These are phyloP conservation scores for Kryptopterus vitreolus DNA, from an alignment of 2,797 vertebrate genomes.

Conservation along the genomic window DNA sequence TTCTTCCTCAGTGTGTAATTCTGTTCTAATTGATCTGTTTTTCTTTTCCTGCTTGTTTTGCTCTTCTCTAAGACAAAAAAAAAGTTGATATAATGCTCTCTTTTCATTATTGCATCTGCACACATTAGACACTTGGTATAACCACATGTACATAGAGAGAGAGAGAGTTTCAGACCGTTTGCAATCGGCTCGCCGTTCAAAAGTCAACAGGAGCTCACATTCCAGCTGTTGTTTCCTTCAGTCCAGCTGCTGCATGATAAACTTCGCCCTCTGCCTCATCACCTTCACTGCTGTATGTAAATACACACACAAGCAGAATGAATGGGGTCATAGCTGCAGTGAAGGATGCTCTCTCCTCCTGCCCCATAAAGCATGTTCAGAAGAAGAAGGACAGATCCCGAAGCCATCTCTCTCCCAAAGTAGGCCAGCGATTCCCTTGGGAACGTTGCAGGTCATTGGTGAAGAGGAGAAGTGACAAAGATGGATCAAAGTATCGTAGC, in stretches of 20 bases:
- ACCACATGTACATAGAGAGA: not conserved
- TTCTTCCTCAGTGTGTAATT: not conserved
- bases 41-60: not conserved
- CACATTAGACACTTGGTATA: not conserved
- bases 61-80: not conserved
- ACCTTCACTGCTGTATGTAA: slow-evolving; percentile 66
- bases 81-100: not conserved
- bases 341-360: slow-evolving; percentile 39
- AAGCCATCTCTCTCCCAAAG: slow-evolving; percentile 23
- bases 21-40: not conserved
- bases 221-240: slow-evolving; percentile 56
- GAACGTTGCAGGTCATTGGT: slow-evolving; percentile 16
- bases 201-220: slow-evolving; percentile 59
- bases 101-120: not conserved
- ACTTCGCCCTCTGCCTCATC: slow-evolving; percentile 47
- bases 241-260: slow-evolving; percentile 63
- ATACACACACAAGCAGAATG: slow-evolving; percentile 56
- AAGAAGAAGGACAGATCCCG: slow-evolving; percentile 20
- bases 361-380: slow-evolving; percentile 47
- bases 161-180: not conserved
- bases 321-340: slow-evolving; percentile 46
- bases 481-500: slow-evolving; percentile 27
- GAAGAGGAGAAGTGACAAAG: slow-evolving; percentile 30
- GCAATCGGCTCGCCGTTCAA: not conserved
- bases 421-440: slow-evolving; percentile 35